Evolutionary conservation across 23 tunicate species (phyloP), one percentile per base, ranked within the genome.

Genomic region (Halocynthia roretzi): DNA sequence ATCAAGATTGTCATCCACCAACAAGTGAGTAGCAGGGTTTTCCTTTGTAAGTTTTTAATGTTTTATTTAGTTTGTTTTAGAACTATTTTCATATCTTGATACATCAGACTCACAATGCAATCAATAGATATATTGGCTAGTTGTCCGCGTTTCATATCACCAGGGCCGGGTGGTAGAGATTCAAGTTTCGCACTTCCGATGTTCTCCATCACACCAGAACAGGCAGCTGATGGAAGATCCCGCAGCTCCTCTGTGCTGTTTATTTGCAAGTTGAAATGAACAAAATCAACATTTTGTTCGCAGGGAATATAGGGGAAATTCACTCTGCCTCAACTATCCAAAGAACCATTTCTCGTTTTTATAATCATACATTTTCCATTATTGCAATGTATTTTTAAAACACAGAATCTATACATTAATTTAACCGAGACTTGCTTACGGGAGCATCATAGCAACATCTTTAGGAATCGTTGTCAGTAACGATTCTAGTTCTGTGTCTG

Each of bases 371-470:
- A 31, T 31, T 4, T 31, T 4, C 44, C 44, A 31, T 31, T 31
- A 31, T 31, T 31, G 44, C 44, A 0, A 31, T 31, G 44, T n/a
- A 31, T 31, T 31, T 31, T 31, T 31, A 31, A n/a, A 4, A 31
- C 44, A 31, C 44, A 31, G 44, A 31, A 31, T 31, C 44, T 31
- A 31, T 1, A 31, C 44, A 31, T 31, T 31, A 31, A 4, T 31
- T 31, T 31, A 31, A 31, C 44, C 44, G 4, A 31, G 44, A 31
- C 51, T 14, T 18, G 77, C 82, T 83, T 65, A 86, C 91, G 89
- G 82, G 56, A 79, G 80, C 64, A 78, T 81, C 73, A 91, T 67
- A 17, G 82, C 81, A 7, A 85, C 65, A 71, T 91, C 87, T 17
- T 51, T 40, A 31, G 97, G 97, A 18, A 91, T 82, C 48, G 69